phyloP scores from a whole-genome alignment of 1,140 invertebrate species.

The Cotesia typhae region DNA sequence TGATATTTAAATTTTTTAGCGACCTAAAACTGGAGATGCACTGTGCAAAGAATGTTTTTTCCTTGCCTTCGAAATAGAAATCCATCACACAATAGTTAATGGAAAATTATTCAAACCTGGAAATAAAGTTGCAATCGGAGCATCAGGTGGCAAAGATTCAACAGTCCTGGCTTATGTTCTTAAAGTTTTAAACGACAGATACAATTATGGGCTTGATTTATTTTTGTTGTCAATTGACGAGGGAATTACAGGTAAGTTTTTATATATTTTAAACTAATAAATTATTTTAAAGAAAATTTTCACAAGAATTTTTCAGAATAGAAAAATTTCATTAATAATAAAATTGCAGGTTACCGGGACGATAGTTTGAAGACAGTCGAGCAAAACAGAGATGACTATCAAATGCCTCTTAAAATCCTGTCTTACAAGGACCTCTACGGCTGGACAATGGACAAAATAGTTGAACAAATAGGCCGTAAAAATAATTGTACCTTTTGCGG shows the following conservation, averaged over 20 bases:
- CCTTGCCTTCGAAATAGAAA: slow-evolving; percentile 93
- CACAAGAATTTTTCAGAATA: too few relatives aligned
- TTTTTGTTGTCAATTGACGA: slow-evolving; percentile 97
- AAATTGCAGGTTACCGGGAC: slow-evolving; percentile 86
- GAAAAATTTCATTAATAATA: neutral
- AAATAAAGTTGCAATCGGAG: slow-evolving; percentile 92
- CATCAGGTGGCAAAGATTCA: slow-evolving; percentile 99
- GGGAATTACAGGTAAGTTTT: slow-evolving; percentile 84
- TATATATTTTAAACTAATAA: slow-evolving; percentile 4
- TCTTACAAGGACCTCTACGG: slow-evolving; percentile 99
- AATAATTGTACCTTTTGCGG: slow-evolving; percentile 99
- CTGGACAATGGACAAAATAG: slow-evolving; percentile 99
- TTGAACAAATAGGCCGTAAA: slow-evolving; percentile 91
- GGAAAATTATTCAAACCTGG: slow-evolving; percentile 87
- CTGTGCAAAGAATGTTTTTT: slow-evolving; percentile 97
- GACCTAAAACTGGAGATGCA: slow-evolving; percentile 90
- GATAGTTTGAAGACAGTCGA: slow-evolving; percentile 98
- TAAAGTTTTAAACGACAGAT: slow-evolving; percentile 89
- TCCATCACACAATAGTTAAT: slow-evolving; percentile 91
- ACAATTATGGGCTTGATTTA: slow-evolving; percentile 92
- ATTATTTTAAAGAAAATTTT: neutral
- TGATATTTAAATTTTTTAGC: slow-evolving; percentile 62
- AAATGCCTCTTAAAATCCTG: slow-evolving; percentile 92
- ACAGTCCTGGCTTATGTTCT: slow-evolving; percentile 95
- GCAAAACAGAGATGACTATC: slow-evolving; percentile 92